Evolutionary conservation across 2,888 invertebrate genomes (phyloP).

Genomic region (Tipula vernalis): DNA sequence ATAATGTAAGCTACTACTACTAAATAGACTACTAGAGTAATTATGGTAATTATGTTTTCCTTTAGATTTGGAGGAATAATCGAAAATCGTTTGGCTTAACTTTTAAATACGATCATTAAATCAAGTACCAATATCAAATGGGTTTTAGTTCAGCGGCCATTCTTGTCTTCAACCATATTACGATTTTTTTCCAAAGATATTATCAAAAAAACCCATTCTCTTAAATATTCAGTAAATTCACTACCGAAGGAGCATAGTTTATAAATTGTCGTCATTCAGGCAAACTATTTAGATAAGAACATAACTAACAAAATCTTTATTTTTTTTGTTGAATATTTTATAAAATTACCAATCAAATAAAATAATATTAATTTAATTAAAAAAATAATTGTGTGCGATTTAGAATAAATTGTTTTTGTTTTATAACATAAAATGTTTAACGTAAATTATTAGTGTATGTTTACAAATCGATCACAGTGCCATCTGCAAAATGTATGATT

Average conservation of each 20-base stretch:
- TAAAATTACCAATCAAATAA: too few relatives aligned
- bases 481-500: not conserved
- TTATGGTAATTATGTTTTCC: too few relatives aligned
- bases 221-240: not conserved
- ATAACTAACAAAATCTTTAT: too few relatives aligned
- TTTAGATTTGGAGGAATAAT: too few relatives aligned
- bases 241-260: not conserved
- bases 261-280: not conserved
- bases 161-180: not conserved
- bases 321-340: too few relatives aligned
- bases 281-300: not conserved
- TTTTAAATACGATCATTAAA: not conserved
- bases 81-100: too few relatives aligned
- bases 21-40: too few relatives aligned
- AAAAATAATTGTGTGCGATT: not conserved
- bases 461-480: not conserved
- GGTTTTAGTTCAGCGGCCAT: too few relatives aligned
- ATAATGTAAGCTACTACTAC: too few relatives aligned
- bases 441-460: not conserved
- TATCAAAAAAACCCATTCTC: not conserved
- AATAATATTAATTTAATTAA: not conserved
- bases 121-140: not conserved
- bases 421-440: not conserved
- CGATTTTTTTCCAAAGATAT: not conserved
- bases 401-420: not conserved